A percentile compares a stretch with the other conserved stretches of the same genome.
Evolutionary conservation across 2,113 vertebrate species (phyloP).

Genomic region (Lasiurus borealis): DNA sequence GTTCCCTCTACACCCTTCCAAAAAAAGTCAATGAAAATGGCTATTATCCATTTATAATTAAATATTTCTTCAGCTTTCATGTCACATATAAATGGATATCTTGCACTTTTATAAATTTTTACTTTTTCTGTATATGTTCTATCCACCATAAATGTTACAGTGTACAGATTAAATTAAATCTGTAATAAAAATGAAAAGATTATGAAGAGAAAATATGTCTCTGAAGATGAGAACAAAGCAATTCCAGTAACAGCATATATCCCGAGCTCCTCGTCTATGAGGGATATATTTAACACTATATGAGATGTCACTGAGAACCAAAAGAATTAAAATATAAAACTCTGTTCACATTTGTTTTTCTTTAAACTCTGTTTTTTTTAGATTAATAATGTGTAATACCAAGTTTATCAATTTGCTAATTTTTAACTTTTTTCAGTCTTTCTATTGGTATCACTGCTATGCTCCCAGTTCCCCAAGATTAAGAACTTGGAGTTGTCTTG

Average conservation of each 20-base stretch:
- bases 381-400: constrained; percentile 4
- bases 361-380: constrained; percentile 48
- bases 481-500: background rate
- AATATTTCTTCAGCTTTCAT: constrained; percentile 50
- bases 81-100: background rate
- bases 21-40: constrained; percentile 59
- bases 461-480: background rate
- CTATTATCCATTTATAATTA: constrained; percentile 63
- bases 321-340: constrained; percentile 19
- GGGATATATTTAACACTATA: background rate
- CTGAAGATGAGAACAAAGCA: background rate
- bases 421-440: background rate
- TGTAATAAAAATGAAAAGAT: background rate
- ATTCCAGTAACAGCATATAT: background rate
- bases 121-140: background rate
- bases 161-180: constrained; percentile 37
- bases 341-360: background rate
- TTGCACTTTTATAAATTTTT: constrained; percentile 16
- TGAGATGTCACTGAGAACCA: background rate
- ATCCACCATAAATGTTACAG: background rate
- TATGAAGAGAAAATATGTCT: background rate
- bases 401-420: background rate
- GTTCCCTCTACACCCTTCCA: constrained; percentile 34
- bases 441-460: background rate
- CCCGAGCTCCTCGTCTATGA: background rate